Evolutionary conservation across 1,140 invertebrate species (phyloP), one percentile per base, ranked within the genome.

Genomic region (Spodoptera litura): DNA sequence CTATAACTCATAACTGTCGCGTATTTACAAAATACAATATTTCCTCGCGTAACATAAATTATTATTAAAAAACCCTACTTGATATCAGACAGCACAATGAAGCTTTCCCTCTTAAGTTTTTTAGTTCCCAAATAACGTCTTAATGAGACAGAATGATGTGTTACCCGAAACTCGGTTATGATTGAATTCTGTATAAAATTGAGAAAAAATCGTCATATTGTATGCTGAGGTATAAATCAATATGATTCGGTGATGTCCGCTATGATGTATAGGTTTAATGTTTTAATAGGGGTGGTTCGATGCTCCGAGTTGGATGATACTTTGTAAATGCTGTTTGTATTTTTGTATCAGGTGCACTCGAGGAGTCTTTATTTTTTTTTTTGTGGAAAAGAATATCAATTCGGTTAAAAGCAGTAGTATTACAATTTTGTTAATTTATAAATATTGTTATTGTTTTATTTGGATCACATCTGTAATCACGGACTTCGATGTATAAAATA

Each of bases 111-210:
- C 58, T 35, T 64, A 68, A 62, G 72, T 70, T 64, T 77, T 71
- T 80, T 76, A 72, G 58, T 66, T 80, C 49, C 72, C 71, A 83
- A 85, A 83, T 83, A 79, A 83, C 59, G 80, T 83, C 81, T 83
- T 81, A 85, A 85, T 85, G 81, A 85, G 76, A 85, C 72, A 80
- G 62, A 13, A 79, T 83, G 82, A 83, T 79, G 82, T 70, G 80
- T 81, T 62, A 78, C 44, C 72, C 62, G 35, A 20, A 15, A 38
- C 70, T 44, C 13, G 59, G 59, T 73, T 73, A 71, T 72, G 77
- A 83, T 77, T 73, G 53, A 78, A 55, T 62, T 44, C 51, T 52
- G 25, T 62, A 80, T 71, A 53, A 56, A 52, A 75, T 52, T 75
- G 72, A 78, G 75, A 78, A 68, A 80, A 83, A 80, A 78, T 71